A percentile compares a stretch with the other conserved stretches of the same genome.
phyloP scores from a whole-genome alignment of 2,888 invertebrate genomes.

The Tipula unca region DNA sequence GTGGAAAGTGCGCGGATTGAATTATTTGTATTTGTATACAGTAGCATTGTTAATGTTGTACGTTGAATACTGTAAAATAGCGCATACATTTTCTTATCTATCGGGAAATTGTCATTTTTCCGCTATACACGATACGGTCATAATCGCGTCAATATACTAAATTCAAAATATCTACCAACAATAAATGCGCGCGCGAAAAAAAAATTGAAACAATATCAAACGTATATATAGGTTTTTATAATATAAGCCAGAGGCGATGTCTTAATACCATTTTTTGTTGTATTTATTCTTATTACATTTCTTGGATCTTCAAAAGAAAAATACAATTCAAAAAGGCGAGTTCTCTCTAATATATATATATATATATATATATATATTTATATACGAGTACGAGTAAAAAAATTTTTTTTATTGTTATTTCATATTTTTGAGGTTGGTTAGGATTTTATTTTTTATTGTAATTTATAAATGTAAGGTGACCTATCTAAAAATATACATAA shows the following conservation, averaged over 20 bases:
- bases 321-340: not conserved
- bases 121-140: not conserved
- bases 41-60: not conserved
- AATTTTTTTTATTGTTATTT: not conserved
- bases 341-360: not conserved
- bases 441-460: not conserved
- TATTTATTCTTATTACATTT: not conserved
- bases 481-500: not conserved
- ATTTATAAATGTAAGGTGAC: constrained; percentile 14
- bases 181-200: too few species aligned
- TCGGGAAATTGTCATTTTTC: not conserved
- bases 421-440: not conserved
- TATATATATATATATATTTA: not conserved
- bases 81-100: not conserved
- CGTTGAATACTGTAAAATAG: not conserved
- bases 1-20: not conserved
- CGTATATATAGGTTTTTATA: not conserved
- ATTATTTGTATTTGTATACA: too few species aligned
- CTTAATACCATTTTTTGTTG: not conserved
- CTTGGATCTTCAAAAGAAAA: constrained; percentile 14
- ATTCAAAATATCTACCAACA: not conserved
- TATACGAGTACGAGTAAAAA: not conserved
- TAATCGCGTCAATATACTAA: not conserved
- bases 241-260: constrained; percentile 14
- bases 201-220: not conserved